Evolutionary conservation across 2,888 invertebrate genomes (phyloP), one percentile per base, ranked within the genome.

Genomic region (Pyrrhia umbra): DNA sequence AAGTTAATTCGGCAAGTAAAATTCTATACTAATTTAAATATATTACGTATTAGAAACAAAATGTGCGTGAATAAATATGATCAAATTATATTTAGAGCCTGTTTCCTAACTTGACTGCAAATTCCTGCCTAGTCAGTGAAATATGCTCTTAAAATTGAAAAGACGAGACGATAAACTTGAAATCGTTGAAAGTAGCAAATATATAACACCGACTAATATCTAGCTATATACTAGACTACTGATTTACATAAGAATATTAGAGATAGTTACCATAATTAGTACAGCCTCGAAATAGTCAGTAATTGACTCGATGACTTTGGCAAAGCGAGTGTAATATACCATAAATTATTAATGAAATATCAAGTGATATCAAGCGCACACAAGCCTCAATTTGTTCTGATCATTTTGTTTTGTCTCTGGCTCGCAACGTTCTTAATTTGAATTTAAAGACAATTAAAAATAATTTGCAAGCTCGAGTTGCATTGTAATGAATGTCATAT

Each of bases 211-310:
- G 66, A 78, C 59, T 75, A 70, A 37, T 57, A 50, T 40, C 37
- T 70, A 66, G 52, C 23, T 70, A 75, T 52, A 23, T 34, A 57
- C 49, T 54, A 75, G 51, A 59, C 49, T 70, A 70, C 34, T 42
- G 45, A 55, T 51, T 73, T 59, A 73, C 49, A 50, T 74, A 67
- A 39, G 39, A 58, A 45, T 64, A 64, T 56, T 43, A 70, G 50
- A 64, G 34, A 63, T 57, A 77, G 60, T 62, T 62, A 74, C 55
- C 47, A 43, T 61, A 52, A 45, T 46, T 63, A 56, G 56, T 46
- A 79, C 62, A 76, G 80, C 73, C 80, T 77, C 77, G 40, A 68
- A 50, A 51, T 57, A 75, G 74, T 56, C 80, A 64, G 30, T 77
- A 79, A 77, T 71, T 79, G 79, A 76, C 79, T 62, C 34, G 27